These are phyloP conservation scores for Eutolmus rufibarbis DNA, from an alignment of 2,888 invertebrate species.

Conservation along the genomic window DNA sequence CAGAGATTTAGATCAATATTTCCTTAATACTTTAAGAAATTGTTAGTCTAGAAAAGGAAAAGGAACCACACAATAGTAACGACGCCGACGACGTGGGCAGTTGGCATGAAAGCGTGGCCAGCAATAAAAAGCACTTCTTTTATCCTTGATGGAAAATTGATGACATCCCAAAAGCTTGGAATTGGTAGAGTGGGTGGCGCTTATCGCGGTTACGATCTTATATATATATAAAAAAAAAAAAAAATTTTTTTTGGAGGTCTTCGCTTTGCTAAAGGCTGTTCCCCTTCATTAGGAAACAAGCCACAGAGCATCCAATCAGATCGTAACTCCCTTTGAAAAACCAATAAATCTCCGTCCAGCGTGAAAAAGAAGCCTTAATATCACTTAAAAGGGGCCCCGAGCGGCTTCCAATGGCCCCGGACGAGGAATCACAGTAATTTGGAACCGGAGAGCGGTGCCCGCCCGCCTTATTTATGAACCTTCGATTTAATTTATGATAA, in stretches of 20 bases:
- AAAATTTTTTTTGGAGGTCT: background rate
- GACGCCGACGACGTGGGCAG: background rate
- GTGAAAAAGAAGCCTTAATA: background rate
- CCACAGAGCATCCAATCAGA: background rate
- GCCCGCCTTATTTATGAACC: slow-evolving; percentile 27
- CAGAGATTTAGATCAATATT: background rate
- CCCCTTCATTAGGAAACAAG: background rate
- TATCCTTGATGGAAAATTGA: background rate
- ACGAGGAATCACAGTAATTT: slow-evolving; percentile 20
- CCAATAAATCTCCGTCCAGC: background rate
- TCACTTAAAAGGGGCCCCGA: background rate
- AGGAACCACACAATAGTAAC: background rate
- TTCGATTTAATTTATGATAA: slow-evolving; percentile 39
- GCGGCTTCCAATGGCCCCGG: background rate
- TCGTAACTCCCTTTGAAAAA: background rate
- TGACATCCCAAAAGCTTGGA: background rate
- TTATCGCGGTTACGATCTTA: background rate
- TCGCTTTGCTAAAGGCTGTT: background rate
- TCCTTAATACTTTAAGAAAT: background rate
- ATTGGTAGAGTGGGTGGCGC: background rate
- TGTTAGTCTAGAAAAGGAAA: background rate
- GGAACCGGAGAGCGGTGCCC: background rate
- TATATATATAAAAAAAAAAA: background rate
- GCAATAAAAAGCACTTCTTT: background rate
- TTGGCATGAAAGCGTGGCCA: background rate